These are phyloP conservation scores for Passer domesticus DNA, from an alignment of 2,113 vertebrate genomes.

Conservation along the genomic window DNA sequence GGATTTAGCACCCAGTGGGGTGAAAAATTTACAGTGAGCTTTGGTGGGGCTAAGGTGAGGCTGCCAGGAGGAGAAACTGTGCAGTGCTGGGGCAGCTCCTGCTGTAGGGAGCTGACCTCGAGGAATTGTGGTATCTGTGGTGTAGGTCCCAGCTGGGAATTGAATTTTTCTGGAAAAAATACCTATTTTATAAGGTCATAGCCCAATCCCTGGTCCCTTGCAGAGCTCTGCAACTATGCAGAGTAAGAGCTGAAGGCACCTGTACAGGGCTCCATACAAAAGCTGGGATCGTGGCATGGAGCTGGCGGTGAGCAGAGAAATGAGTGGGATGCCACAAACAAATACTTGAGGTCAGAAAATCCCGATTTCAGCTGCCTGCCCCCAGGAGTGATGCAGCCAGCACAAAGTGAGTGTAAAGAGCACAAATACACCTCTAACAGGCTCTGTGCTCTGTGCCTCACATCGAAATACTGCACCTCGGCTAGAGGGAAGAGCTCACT, in stretches of 20 bases:
- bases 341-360: not conserved
- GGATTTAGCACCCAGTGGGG: not conserved
- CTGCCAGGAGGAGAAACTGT: not conserved
- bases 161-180: not conserved
- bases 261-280: not conserved
- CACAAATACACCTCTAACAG: not conserved
- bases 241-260: not conserved
- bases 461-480: fast-evolving
- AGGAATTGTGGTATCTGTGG: not conserved
- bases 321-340: not conserved
- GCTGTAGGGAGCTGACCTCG: not conserved
- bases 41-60: not conserved
- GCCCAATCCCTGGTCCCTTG: not conserved
- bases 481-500: not conserved
- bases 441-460: not conserved
- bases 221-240: not conserved
- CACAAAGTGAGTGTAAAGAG: not conserved
- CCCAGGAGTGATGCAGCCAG: not conserved
- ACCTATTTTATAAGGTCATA: not conserved
- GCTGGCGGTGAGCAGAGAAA: not conserved
- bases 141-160: not conserved
- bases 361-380: not conserved
- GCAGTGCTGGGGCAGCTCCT: not conserved
- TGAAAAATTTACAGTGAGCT: not conserved
- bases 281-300: fast-evolving